These are phyloP conservation scores for Synanthedon andrenaeformis DNA, from an alignment of 2,888 invertebrate species.

Conservation along the genomic window DNA sequence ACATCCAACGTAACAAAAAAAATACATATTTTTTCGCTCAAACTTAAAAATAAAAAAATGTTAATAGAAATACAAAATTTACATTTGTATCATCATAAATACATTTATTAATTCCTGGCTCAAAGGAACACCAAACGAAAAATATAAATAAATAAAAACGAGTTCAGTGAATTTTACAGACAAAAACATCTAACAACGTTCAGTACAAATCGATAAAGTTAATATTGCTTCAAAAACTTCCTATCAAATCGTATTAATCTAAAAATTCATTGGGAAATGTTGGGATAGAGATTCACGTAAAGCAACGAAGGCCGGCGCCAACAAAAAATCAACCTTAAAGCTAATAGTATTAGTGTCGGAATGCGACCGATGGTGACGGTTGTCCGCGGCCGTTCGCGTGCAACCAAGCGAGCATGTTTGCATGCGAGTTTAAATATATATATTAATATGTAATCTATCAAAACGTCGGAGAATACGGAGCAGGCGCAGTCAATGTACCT, in stretches of 20 bases:
- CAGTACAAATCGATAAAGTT: no score
- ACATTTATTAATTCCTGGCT: no score
- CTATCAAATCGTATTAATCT: no score
- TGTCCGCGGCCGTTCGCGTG: slow-evolving; percentile 46
- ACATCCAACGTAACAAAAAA: not conserved
- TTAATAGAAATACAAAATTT: not conserved
- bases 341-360: slow-evolving; percentile 58
- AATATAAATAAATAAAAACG: no score
- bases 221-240: no score
- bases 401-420: slow-evolving; percentile 46
- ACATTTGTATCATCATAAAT: slow-evolving; percentile 1
- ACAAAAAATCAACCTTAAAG: slow-evolving; percentile 51
- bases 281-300: no score
- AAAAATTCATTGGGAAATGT: no score
- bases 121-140: no score
- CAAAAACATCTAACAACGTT: no score
- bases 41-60: not conserved
- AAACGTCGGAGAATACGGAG: slow-evolving; percentile 27
- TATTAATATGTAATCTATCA: slow-evolving; percentile 23
- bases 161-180: no score
- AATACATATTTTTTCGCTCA: not conserved
- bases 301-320: slow-evolving; percentile 32
- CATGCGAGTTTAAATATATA: slow-evolving; percentile 45
- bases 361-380: slow-evolving; percentile 35
- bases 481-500: slow-evolving; percentile 43